These are phyloP conservation scores for Polymixis flavicincta DNA, from an alignment of 2,888 invertebrate species.

Conservation along the genomic window DNA sequence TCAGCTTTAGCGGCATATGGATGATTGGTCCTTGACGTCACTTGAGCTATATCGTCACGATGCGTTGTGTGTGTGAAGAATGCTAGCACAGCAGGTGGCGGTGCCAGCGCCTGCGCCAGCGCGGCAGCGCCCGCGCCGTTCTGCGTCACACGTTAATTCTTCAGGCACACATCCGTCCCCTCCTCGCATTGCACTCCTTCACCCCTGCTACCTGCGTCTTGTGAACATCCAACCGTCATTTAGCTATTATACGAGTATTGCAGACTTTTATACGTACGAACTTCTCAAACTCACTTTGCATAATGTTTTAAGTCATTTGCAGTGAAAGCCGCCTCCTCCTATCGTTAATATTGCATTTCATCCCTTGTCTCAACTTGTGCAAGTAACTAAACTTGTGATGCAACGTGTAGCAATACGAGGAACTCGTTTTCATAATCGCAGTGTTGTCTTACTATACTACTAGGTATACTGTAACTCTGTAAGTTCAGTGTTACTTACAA, in stretches of 20 bases:
- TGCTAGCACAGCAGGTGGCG: not conserved
- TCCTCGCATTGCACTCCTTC: not conserved
- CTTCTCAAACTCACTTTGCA: not conserved
- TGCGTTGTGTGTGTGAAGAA: not conserved
- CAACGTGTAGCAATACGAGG: too few relatives aligned
- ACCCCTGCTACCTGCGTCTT: constrained; percentile 1
- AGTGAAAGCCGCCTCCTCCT: not conserved
- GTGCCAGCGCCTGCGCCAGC: not conserved
- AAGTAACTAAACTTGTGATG: too few relatives aligned
- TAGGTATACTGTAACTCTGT: too few relatives aligned
- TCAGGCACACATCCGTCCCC: not conserved
- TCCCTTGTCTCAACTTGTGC: too few relatives aligned
- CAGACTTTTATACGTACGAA: too few relatives aligned
- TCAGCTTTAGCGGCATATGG: not conserved
- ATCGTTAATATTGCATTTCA: too few relatives aligned
- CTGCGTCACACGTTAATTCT: not conserved
- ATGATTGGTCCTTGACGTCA: not conserved
- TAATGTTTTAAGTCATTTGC: not conserved
- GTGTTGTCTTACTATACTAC: too few relatives aligned
- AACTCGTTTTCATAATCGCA: too few relatives aligned
- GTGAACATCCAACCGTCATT: not conserved
- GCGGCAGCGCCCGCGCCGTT: not conserved
- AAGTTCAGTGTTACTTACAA: too few relatives aligned
- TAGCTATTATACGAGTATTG: too few relatives aligned
- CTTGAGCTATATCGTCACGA: not conserved